Conservation (phyloP, 1,140 invertebrate genomes). For the Drosophila asahinai region DNA sequence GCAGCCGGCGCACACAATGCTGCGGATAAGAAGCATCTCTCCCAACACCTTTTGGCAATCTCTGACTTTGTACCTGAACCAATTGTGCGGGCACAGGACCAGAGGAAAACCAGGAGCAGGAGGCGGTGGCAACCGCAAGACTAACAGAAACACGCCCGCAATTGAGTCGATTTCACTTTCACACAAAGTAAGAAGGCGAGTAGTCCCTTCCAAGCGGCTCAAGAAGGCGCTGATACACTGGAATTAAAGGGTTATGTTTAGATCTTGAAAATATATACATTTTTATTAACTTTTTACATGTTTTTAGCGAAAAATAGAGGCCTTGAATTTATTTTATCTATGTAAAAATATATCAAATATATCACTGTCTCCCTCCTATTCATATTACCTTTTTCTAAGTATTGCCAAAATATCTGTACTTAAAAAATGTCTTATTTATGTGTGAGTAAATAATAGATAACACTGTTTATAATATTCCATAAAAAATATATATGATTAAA, state of each 20-base stretch:
- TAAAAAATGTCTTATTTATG: too few relatives aligned
- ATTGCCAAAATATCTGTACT: too few relatives aligned
- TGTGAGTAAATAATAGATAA: too few relatives aligned
- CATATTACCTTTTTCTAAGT: too few relatives aligned
- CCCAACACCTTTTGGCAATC: constrained; percentile 58
- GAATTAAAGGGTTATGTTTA: background rate
- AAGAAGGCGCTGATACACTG: constrained; percentile 10
- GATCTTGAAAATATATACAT: background rate
- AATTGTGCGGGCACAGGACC: constrained; percentile 50
- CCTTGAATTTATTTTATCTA: too few relatives aligned
- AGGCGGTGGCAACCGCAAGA: constrained; percentile 64
- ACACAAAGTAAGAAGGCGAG: constrained; percentile 32
- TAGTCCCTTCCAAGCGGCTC: constrained; percentile 7
- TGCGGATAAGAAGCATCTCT: constrained; percentile 45
- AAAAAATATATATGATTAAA: too few relatives aligned
- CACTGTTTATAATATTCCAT: too few relatives aligned
- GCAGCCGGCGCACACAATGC: constrained; percentile 41
- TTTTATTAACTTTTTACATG: too few relatives aligned
- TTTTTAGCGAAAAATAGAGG: too few relatives aligned
- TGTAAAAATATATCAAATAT: too few relatives aligned
- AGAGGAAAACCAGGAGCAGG: constrained; percentile 26
- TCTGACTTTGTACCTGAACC: constrained; percentile 51
- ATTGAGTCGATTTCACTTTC: constrained; percentile 72
- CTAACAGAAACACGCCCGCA: constrained; percentile 75
- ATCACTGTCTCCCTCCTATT: too few relatives aligned